Conservation (phyloP, 2,888 invertebrate genomes). For the Ophion obscuratus region DNA sequence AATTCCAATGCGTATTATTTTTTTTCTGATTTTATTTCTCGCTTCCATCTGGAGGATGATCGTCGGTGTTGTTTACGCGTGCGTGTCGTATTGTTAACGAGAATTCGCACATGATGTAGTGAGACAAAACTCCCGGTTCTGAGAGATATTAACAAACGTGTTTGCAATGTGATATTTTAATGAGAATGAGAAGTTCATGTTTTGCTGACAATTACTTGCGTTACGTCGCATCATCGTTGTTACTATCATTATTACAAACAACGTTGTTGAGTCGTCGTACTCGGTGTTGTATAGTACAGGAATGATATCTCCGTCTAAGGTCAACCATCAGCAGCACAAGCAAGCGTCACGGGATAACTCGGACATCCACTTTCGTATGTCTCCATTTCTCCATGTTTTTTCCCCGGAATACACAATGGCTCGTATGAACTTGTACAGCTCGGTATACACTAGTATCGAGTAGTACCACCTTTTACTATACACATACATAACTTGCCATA, state of each 20-base stretch:
- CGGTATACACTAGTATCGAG: background rate
- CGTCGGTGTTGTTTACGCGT: background rate
- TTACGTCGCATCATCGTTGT: conserved; percentile 69
- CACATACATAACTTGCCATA: conserved; percentile 29
- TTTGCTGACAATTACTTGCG: conserved; percentile 70
- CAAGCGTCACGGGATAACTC: conserved; percentile 71
- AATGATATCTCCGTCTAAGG: conserved; percentile 84
- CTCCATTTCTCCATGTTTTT: conserved; percentile 34
- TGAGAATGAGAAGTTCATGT: conserved; percentile 79
- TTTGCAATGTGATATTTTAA: conserved; percentile 59
- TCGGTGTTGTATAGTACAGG: conserved; percentile 80
- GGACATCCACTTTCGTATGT: conserved; percentile 73
- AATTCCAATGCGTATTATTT: conserved; percentile 15
- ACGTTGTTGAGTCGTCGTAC: conserved; percentile 66
- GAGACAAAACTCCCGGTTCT: conserved; percentile 13
- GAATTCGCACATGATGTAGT: conserved; percentile 42
- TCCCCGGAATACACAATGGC: conserved; percentile 13
- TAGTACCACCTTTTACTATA: conserved; percentile 30
- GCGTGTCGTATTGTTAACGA: conserved; percentile 9
- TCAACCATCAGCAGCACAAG: conserved; percentile 79
- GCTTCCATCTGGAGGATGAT: background rate
- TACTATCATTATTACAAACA: conserved; percentile 40
- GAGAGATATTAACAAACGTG: conserved; percentile 27
- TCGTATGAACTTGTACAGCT: background rate
- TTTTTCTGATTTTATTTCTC: conserved; percentile 7